Evolutionary conservation across 2,888 invertebrate species (phyloP).

Genomic region (Drosophila diplacantha): DNA sequence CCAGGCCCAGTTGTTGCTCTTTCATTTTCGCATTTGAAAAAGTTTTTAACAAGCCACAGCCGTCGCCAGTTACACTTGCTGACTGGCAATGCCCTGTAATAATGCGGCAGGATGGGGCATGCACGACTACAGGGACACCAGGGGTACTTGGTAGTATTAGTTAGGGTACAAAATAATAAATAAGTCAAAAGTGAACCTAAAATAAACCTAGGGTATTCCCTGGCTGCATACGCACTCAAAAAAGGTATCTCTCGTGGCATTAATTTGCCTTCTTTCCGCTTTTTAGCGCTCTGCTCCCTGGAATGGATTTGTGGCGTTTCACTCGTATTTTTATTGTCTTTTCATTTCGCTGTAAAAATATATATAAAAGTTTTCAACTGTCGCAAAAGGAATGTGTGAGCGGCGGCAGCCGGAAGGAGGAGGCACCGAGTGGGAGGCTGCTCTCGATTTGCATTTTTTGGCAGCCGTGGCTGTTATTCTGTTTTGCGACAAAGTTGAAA

Average conservation of each 20-base stretch:
- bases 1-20: conserved; percentile 58
- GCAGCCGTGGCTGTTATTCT: conserved; percentile 23
- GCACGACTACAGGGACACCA: not conserved
- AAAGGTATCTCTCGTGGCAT: not conserved
- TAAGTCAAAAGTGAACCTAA: too few species aligned
- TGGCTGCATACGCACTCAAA: not conserved
- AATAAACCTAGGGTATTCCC: not conserved
- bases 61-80: conserved; percentile 32
- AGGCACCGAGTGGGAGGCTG: not conserved
- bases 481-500: conserved; percentile 62
- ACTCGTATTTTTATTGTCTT: conserved; percentile 62
- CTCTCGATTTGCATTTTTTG: conserved; percentile 41
- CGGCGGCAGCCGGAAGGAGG: not conserved
- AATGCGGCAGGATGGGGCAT: not conserved
- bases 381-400: conserved; percentile 37
- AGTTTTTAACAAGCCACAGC: conserved; percentile 53
- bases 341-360: conserved; percentile 71
- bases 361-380: conserved; percentile 63
- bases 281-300: conserved; percentile 19
- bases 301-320: conserved; percentile 30
- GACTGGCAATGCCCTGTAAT: conserved; percentile 17
- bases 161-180: too few species aligned
- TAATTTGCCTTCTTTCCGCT: conserved; percentile 22
- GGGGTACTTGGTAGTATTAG: not conserved
- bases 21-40: conserved; percentile 73